Base-by-base conservation (phyloP, 2,888 invertebrate genomes). In the Rutpela maculata region DNA sequence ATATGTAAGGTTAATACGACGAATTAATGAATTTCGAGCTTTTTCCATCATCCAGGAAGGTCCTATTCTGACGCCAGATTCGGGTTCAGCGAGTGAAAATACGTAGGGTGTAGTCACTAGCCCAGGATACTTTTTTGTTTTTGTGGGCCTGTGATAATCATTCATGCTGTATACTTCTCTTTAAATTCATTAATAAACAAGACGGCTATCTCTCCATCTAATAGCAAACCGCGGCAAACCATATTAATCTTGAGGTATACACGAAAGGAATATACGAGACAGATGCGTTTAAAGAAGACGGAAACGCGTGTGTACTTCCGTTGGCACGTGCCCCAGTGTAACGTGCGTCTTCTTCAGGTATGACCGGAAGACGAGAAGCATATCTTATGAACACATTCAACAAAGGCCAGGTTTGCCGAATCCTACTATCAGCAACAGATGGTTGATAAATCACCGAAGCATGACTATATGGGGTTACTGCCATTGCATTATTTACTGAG, bases 381-480 rank as follows among this genome's bases (percentile, higher is more conserved):
- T 18, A 11, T 62, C 70, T 70, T 70, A 60, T 15, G 70, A 26
- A 43, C 60, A 43, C 19, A 43, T 70, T 60, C 57, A 5, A 35
- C 38, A 43, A 60, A 22, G 60, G 38, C 43, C 50, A 38, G 7
- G 26, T 70, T 63, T n/a, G 55, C 55, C 63, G 63, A 72, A 72
- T 63, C 55, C 62, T 19, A 38, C 73, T 75, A 78, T 78, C 68
- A 68, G 78, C 83, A 83, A 83, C 83, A 83, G 83, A 83, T 83
- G 83, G 81, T 81, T 76, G 73, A 38, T 62, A 80, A 81, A 82
- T 80, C 82, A 81, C 66, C 63, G 75, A 72, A 72, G 78, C 78
- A 73, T 82, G 76, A 78, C 76, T 77, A 77, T 81, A 78, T 75
- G 63, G 77, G 77, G 77, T 74, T 69, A 69, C 65, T 43, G 73